These are phyloP conservation scores for Axis porcinus DNA, from an alignment of 2,113 vertebrate species.

Conservation along the genomic window DNA sequence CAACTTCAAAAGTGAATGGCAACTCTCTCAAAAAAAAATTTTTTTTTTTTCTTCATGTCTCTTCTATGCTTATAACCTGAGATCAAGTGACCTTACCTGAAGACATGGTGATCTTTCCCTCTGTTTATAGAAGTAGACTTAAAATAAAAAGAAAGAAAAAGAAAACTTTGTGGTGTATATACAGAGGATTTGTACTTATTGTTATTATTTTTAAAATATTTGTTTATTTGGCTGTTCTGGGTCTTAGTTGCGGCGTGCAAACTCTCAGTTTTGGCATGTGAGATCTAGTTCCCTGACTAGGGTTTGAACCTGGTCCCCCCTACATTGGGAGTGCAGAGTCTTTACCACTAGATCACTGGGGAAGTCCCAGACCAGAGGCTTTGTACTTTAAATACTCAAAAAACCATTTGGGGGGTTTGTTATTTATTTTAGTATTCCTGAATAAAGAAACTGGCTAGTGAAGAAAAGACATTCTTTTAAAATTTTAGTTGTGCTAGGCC, in stretches of 20 bases:
- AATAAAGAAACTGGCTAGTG: background rate
- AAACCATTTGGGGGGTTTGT: background rate
- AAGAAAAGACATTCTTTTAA: background rate
- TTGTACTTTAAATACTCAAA: background rate
- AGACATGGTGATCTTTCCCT: background rate
- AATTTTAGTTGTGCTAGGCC: background rate
- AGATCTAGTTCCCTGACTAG: background rate
- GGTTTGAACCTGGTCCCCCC: background rate
- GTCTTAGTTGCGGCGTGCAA: fast-evolving
- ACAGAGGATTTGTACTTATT: background rate
- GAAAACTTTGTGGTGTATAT: background rate
- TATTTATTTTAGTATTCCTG: background rate
- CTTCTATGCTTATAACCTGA: background rate
- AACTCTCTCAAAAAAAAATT: background rate
- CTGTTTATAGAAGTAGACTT: background rate
- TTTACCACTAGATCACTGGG: background rate
- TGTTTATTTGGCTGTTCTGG: background rate
- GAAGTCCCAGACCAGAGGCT: background rate
- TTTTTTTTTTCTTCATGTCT: background rate
- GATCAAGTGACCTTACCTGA: background rate
- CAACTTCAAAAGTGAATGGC: background rate
- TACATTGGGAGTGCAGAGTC: background rate
- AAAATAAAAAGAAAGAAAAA: background rate
- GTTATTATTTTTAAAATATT: background rate
- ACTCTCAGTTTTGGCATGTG: background rate